These are phyloP conservation scores for Petrolisthes cinctipes DNA, from an alignment of 2,888 invertebrate genomes.

Conservation along the genomic window DNA sequence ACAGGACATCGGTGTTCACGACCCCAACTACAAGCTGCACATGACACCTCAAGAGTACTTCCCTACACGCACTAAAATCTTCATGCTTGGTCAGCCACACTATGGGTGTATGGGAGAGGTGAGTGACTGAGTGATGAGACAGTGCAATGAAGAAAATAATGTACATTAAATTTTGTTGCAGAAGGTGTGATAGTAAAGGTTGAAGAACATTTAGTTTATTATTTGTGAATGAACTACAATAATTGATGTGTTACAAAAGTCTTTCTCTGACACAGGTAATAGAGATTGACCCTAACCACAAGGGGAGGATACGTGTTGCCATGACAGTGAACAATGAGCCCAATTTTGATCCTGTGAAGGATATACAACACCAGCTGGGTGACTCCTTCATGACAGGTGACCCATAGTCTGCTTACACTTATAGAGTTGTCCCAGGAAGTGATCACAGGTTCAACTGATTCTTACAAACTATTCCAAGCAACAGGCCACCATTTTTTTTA, in stretches of 20 bases:
- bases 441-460: too few species aligned
- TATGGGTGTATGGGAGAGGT: conserved; percentile 84
- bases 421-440: too few species aligned
- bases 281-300: conserved; percentile 74
- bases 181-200: not conserved
- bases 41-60: conserved; percentile 77
- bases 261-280: conserved; percentile 72
- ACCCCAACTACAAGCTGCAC: conserved; percentile 70
- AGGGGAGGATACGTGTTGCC: conserved; percentile 76
- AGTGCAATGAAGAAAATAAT: too few species aligned
- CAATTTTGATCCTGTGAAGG: conserved; percentile 69
- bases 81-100: conserved; percentile 83
- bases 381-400: conserved; percentile 73
- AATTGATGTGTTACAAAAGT: not conserved
- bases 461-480: too few species aligned
- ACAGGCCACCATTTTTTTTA: too few species aligned
- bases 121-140: not conserved
- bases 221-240: not conserved
- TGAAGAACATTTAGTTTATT: not conserved
- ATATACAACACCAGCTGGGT: conserved; percentile 67
- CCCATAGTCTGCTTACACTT: too few species aligned
- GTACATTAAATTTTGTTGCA: not conserved
- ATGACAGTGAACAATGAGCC: conserved; percentile 75
- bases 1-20: conserved; percentile 72
- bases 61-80: conserved; percentile 78